Percentiles rank a stretch among this genome's conserved stretches.
These are phyloP conservation scores for Limulus polyphemus DNA, from an alignment of 2,888 invertebrate genomes.

Conservation along the genomic window DNA sequence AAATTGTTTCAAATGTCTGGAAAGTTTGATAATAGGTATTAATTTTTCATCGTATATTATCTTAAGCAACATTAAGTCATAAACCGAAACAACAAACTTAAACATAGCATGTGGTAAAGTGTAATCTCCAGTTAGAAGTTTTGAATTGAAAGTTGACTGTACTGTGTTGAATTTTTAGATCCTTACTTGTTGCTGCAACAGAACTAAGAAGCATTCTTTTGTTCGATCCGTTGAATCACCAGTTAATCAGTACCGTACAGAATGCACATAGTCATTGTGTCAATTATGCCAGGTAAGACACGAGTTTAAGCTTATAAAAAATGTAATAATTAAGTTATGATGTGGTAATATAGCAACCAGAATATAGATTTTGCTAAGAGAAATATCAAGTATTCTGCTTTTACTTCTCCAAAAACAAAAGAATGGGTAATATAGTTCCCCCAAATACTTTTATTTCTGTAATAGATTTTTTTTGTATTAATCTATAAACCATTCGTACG, in stretches of 20 bases:
- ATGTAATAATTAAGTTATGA: no score
- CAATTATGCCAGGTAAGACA: constrained; percentile 59
- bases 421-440: no score
- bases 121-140: neutral
- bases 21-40: no score
- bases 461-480: no score
- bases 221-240: constrained; percentile 71
- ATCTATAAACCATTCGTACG: no score
- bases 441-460: no score
- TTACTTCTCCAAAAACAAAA: no score
- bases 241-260: constrained; percentile 56
- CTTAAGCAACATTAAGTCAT: neutral
- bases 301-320: no score
- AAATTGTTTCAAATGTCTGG: no score
- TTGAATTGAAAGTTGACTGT: neutral
- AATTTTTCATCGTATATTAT: constrained; percentile 9
- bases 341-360: no score
- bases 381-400: no score
- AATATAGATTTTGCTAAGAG: no score
- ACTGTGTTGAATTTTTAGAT: constrained; percentile 43
- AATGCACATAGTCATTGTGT: constrained; percentile 81
- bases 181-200: constrained; percentile 74
- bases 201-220: constrained; percentile 74
- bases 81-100: neutral
- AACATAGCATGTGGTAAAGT: neutral